phyloP scores from a whole-genome alignment of 2,797 vertebrate species.

The Silurus lanzhouensis region DNA sequence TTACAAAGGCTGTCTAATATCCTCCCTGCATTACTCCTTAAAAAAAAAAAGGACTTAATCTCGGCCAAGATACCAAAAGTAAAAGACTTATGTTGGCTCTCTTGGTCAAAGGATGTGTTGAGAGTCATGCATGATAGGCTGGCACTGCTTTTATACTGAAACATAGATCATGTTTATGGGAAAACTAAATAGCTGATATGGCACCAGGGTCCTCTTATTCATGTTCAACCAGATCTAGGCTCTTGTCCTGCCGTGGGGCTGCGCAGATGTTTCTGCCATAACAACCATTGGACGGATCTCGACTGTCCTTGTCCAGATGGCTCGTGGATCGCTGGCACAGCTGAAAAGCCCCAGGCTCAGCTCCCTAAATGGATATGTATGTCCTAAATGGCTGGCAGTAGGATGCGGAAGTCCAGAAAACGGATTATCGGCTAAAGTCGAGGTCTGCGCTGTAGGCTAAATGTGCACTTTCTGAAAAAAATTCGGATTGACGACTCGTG shows the following conservation, averaged over 20 bases:
- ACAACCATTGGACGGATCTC: constrained; percentile 65
- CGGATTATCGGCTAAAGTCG: constrained; percentile 23
- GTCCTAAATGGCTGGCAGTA: constrained; percentile 62
- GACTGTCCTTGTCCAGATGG: constrained; percentile 67
- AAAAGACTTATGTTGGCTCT: constrained; percentile 29
- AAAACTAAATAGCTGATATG: constrained; percentile 22
- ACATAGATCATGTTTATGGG: constrained; percentile 36
- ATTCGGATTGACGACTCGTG: background rate
- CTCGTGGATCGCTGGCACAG: constrained; percentile 61
- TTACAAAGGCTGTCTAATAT: constrained; percentile 51
- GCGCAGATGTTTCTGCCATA: constrained; percentile 65
- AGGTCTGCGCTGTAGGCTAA: constrained; percentile 23
- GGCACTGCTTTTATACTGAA: constrained; percentile 25
- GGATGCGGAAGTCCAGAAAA: constrained; percentile 58
- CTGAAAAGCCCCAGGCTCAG: constrained; percentile 61
- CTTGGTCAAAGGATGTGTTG: constrained; percentile 33
- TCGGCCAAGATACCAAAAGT: constrained; percentile 39
- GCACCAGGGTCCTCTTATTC: constrained; percentile 47
- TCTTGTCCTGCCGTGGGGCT: constrained; percentile 36
- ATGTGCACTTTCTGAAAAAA: constrained; percentile 18
- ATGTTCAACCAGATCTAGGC: constrained; percentile 31
- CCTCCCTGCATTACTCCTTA: constrained; percentile 44
- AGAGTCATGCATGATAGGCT: constrained; percentile 25
- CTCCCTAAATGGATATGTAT: constrained; percentile 61
- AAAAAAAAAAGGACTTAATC: constrained; percentile 9